Conservation (phyloP, 2,113 vertebrate species). For the Sterrhoptilus dennistouni region DNA sequence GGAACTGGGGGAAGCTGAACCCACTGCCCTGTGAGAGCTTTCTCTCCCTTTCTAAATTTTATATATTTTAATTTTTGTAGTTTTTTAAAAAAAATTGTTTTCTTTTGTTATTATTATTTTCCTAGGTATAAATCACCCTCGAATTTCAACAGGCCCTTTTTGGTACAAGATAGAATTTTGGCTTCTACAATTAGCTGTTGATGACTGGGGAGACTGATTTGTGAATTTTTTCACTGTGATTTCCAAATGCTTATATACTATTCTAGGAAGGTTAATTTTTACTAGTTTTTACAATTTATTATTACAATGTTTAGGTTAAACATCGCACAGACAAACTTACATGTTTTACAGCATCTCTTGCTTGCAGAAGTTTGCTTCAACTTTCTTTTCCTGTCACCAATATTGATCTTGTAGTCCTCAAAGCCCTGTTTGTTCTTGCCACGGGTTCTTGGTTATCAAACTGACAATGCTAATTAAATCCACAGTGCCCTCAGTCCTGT, state of each 20-base stretch:
- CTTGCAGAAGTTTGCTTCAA: neutral
- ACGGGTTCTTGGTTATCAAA: neutral
- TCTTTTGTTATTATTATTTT: neutral
- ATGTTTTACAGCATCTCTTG: neutral
- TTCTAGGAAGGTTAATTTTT: neutral
- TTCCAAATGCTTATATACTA: neutral
- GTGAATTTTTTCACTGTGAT: neutral
- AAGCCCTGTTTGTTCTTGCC: neutral
- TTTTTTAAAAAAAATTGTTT: too few species aligned
- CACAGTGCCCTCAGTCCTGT: neutral
- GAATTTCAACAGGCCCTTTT: neutral
- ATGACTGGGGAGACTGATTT: neutral
- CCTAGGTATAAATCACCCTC: neutral
- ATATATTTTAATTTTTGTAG: too few species aligned
- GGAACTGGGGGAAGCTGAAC: neutral
- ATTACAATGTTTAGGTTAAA: neutral
- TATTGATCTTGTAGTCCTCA: neutral
- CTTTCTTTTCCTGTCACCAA: neutral
- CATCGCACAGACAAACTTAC: neutral
- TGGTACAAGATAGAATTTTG: neutral
- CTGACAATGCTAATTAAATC: neutral
- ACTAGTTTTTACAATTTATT: neutral
- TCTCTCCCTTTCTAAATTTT: neutral
- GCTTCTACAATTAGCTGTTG: rapidly evolving
- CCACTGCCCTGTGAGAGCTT: neutral